These are phyloP conservation scores for Glossosoma conforme DNA, from an alignment of 1,140 invertebrate species.

Conservation along the genomic window DNA sequence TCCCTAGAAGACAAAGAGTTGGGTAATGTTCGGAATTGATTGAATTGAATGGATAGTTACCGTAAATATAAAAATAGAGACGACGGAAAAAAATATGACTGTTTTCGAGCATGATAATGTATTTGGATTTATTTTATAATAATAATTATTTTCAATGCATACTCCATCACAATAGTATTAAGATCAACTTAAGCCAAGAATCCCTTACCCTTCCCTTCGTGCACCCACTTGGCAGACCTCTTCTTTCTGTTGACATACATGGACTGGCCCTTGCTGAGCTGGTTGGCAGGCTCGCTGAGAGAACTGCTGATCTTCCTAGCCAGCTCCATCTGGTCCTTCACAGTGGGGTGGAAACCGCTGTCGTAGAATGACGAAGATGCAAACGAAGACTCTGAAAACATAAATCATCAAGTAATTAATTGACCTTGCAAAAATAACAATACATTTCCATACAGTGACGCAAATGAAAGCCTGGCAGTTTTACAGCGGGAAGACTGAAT, in stretches of 20 bases:
- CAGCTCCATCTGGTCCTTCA: conserved; percentile 91
- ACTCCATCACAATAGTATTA: too few species aligned
- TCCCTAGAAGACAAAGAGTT: too few species aligned
- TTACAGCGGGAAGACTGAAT: too few species aligned
- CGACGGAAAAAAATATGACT: neutral
- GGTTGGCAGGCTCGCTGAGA: conserved; percentile 86
- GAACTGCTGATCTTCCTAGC: conserved; percentile 87
- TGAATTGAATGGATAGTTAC: too few species aligned
- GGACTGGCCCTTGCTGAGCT: conserved; percentile 85
- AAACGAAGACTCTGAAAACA: conserved; percentile 77
- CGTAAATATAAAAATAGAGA: too few species aligned
- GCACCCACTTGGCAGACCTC: conserved; percentile 89
- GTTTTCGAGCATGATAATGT: too few species aligned
- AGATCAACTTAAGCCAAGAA: too few species aligned
- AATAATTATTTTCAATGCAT: neutral
- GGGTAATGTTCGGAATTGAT: too few species aligned
- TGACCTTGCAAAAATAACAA: too few species aligned
- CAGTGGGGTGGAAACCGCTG: conserved; percentile 80
- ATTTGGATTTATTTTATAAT: neutral
- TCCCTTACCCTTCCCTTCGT: conserved; percentile 70
- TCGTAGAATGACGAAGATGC: conserved; percentile 93
- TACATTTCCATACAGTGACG: too few species aligned
- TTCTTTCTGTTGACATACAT: conserved; percentile 96
- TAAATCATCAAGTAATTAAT: too few species aligned
- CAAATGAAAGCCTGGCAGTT: too few species aligned